Percentiles rank a stretch among this genome's conserved stretches.
phyloP scores from a whole-genome alignment of 2,888 invertebrate species.

The Agonopterix subpropinquella region DNA sequence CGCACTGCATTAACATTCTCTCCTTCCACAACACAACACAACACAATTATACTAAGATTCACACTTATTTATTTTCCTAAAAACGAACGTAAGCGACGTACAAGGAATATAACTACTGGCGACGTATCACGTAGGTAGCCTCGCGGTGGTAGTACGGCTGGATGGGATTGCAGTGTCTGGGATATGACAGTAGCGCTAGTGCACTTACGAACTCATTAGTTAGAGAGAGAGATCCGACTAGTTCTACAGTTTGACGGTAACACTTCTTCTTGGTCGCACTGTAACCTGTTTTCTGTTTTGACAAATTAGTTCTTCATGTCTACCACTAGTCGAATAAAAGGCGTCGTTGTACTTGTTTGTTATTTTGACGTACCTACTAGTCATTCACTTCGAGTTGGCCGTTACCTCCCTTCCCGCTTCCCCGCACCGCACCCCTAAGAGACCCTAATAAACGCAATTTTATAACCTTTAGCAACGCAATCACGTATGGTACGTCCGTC shows the following conservation, averaged over 20 bases:
- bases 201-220: slow-evolving; percentile 1
- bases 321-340: slow-evolving; percentile 52
- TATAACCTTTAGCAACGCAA: too few species aligned
- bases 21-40: background rate
- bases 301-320: slow-evolving; percentile 64
- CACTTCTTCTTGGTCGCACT: slow-evolving; percentile 34
- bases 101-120: background rate
- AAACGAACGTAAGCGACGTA: background rate
- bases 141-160: background rate
- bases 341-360: slow-evolving; percentile 36
- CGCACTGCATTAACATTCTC: background rate
- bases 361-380: slow-evolving; percentile 20
- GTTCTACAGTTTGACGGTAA: slow-evolving; percentile 14
- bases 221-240: slow-evolving; percentile 38
- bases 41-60: background rate
- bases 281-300: slow-evolving; percentile 74
- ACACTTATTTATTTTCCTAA: background rate
- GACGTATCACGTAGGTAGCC: background rate
- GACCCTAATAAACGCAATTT: too few species aligned
- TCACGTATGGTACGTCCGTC: too few species aligned
- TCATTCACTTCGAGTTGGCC: too few species aligned
- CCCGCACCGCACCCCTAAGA: too few species aligned
- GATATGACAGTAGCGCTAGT: background rate
- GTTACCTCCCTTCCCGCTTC: too few species aligned
- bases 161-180: background rate